phyloP scores from a whole-genome alignment of 30 jellyfish, hydroid and myxozoan genomes.

The Morbakka virulenta region DNA sequence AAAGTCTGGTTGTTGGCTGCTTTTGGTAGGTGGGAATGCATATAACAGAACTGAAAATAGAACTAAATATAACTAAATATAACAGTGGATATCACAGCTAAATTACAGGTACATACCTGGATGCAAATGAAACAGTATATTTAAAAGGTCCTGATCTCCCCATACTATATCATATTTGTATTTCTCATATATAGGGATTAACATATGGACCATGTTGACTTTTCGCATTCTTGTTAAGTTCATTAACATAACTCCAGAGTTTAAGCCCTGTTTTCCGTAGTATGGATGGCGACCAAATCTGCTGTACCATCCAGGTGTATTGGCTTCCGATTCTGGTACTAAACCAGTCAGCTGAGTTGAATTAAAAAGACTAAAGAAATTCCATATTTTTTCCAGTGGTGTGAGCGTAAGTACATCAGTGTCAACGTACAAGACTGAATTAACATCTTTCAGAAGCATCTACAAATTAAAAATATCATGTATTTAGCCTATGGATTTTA shows the following conservation, averaged over 20 bases:
- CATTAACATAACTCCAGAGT: slow-evolving; percentile 93
- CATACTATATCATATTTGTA: slow-evolving; percentile 54
- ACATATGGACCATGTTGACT: slow-evolving; percentile 44
- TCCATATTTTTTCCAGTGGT: slow-evolving; percentile 89
- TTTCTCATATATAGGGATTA: slow-evolving; percentile 46
- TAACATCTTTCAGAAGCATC: slow-evolving; percentile 51
- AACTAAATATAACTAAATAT: no score
- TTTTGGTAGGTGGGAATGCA: no score
- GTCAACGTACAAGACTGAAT: slow-evolving; percentile 83
- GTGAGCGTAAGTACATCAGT: slow-evolving; percentile 78
- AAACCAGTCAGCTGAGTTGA: slow-evolving; percentile 66
- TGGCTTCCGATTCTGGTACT: slow-evolving; percentile 82
- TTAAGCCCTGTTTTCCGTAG: slow-evolving; percentile 68
- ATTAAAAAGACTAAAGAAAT: slow-evolving; percentile 41
- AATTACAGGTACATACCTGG: slow-evolving; percentile 73
- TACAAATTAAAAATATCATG: background rate
- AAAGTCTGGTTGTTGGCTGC: no score
- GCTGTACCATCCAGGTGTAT: slow-evolving; percentile 77
- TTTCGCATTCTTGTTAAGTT: slow-evolving; percentile 83
- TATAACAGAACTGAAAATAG: no score
- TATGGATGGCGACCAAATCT: slow-evolving; percentile 72
- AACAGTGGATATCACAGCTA: no score
- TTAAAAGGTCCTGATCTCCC: slow-evolving; percentile 90
- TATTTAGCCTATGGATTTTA: no score
- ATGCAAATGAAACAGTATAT: slow-evolving; percentile 67